Conservation (phyloP, 2,888 invertebrate species). For the Caenorhabditis virilis region DNA sequence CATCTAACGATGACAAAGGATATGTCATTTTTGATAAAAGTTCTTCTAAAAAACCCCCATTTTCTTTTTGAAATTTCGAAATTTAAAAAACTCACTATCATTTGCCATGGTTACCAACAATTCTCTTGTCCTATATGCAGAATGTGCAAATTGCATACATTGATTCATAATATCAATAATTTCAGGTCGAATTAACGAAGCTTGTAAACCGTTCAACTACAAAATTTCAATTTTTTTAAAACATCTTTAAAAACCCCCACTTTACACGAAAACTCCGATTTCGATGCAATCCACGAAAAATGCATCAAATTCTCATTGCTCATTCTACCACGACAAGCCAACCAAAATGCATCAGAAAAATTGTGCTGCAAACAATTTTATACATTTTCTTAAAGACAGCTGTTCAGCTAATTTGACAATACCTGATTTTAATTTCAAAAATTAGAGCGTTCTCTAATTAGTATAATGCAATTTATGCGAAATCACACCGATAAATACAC, state of each 20-base stretch:
- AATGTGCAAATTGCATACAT: slow-evolving; percentile 30
- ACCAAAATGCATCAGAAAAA: slow-evolving; percentile 32
- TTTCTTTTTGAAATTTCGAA: neutral
- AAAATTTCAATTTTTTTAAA: neutral
- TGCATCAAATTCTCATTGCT: slow-evolving; percentile 21
- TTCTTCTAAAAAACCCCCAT: slow-evolving; percentile 8
- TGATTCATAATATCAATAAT: slow-evolving; percentile 33
- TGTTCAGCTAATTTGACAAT: too few relatives aligned
- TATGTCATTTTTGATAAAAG: slow-evolving; percentile 24
- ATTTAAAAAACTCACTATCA: slow-evolving; percentile 25
- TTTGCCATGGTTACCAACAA: slow-evolving; percentile 31
- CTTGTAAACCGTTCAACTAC: slow-evolving; percentile 18
- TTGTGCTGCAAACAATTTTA: slow-evolving; percentile 14
- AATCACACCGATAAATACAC: too few relatives aligned
- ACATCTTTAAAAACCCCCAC: neutral
- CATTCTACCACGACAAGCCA: slow-evolving; percentile 22
- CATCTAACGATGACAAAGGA: slow-evolving; percentile 17
- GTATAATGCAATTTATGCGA: too few relatives aligned
- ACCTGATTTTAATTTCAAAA: too few relatives aligned
- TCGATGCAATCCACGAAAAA: slow-evolving; percentile 31
- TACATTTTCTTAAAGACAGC: too few relatives aligned
- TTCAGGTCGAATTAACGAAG: slow-evolving; percentile 24
- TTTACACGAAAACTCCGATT: slow-evolving; percentile 16
- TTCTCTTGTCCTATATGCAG: slow-evolving; percentile 32
- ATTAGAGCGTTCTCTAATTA: too few relatives aligned